Evolutionary conservation across 1,140 invertebrate species (phyloP).

Genomic region (Dendroctonus valens): DNA sequence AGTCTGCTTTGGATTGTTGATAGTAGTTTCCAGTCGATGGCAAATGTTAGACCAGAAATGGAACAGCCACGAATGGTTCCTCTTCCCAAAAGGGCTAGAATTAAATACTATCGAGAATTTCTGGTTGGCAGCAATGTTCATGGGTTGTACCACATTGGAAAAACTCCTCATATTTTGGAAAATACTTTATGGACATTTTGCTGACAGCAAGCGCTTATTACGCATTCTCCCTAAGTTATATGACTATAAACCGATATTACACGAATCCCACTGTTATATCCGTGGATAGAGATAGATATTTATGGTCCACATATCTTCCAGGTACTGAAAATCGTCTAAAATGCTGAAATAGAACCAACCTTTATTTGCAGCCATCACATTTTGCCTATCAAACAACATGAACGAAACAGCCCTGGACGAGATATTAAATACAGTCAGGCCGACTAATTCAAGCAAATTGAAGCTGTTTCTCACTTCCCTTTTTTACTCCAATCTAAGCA

Average conservation of each 20-base stretch:
- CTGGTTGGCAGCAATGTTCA: no score
- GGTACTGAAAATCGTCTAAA: not conserved
- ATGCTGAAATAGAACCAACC: not conserved
- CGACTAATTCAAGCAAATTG: conserved; percentile 53
- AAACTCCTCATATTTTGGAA: no score
- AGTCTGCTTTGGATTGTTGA: no score
- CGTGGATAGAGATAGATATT: conserved; percentile 68
- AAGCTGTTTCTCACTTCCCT: conserved; percentile 56
- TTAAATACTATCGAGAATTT: no score
- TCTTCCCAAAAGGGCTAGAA: no score
- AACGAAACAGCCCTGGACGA: conserved; percentile 37
- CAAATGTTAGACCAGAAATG: no score
- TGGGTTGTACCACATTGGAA: no score
- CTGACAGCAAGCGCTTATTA: no score
- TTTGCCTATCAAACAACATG: conserved; percentile 49
- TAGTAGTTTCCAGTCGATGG: no score
- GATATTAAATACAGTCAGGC: conserved; percentile 43
- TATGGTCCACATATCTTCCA: conserved; percentile 67
- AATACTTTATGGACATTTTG: no score
- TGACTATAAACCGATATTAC: conserved; percentile 64
- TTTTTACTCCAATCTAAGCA: conserved; percentile 58
- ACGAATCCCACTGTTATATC: conserved; percentile 69
- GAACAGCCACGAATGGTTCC: no score
- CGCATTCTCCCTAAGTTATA: no score
- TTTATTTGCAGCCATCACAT: conserved; percentile 55